Conservation (phyloP, 2,888 invertebrate species). For the Colletes collaris region DNA sequence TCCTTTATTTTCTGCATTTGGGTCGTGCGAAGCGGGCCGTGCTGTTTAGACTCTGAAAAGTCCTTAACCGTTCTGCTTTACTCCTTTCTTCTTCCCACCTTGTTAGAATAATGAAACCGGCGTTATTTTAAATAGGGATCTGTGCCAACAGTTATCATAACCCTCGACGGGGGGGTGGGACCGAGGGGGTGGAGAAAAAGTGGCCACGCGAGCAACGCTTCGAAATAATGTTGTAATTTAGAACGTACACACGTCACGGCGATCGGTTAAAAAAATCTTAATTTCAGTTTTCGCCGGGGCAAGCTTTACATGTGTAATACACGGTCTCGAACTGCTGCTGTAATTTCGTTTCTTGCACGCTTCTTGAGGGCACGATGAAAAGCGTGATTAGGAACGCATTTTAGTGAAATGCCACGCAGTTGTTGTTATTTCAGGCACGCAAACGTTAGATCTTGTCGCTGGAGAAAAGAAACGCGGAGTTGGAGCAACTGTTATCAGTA, state of each 20-base stretch:
- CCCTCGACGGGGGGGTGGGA: background rate
- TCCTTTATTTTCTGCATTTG: conserved; percentile 22
- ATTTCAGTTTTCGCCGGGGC: background rate
- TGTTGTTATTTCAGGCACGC: conserved; percentile 51
- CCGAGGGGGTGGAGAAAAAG: background rate
- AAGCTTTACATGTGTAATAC: conserved; percentile 18
- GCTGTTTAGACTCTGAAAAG: conserved; percentile 8
- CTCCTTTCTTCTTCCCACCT: background rate
- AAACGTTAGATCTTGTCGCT: conserved; percentile 22
- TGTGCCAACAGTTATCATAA: conserved; percentile 46
- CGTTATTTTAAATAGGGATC: conserved; percentile 46
- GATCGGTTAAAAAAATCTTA: conserved; percentile 30
- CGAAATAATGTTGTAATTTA: conserved; percentile 25
- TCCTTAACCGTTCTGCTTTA: background rate
- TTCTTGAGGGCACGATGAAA: conserved; percentile 40
- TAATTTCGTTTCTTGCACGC: conserved; percentile 30
- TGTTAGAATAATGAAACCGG: conserved; percentile 20
- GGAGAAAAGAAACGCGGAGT: conserved; percentile 17
- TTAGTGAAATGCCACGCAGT: conserved; percentile 53
- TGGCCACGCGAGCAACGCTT: conserved; percentile 30
- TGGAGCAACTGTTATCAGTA: conserved; percentile 33
- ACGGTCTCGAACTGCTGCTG: conserved; percentile 5
- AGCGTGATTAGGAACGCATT: conserved; percentile 51
- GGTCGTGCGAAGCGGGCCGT: conserved; percentile 1
- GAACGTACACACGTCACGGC: background rate